A percentile compares a stretch with the other conserved stretches of the same genome.
Conservation (phyloP, 2,888 invertebrate species). For the Epistrophe grossulariae region DNA sequence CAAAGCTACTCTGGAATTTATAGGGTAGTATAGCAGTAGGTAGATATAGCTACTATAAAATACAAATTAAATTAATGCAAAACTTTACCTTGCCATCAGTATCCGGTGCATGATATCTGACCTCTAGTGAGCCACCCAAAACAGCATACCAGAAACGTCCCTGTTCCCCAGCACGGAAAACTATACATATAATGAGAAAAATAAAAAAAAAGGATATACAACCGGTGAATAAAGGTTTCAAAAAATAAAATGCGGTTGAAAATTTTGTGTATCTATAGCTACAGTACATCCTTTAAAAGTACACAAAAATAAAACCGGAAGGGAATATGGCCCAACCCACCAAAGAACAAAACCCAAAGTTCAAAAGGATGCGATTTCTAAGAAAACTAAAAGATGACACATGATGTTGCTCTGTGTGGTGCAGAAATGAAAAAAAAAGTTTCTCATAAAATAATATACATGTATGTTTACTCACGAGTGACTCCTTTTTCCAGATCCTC, state of each 20-base stretch:
- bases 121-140: conserved; percentile 89
- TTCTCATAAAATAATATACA: conserved; percentile 59
- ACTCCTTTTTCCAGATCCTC: conserved; percentile 91
- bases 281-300: conserved; percentile 41
- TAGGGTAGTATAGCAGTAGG: not conserved
- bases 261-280: not conserved
- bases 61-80: conserved; percentile 45
- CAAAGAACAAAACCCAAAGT: conserved; percentile 21
- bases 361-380: not conserved
- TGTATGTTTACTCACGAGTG: conserved; percentile 90
- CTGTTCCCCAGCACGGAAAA: conserved; percentile 91
- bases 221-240: too few relatives aligned
- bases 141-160: conserved; percentile 93
- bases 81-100: conserved; percentile 86
- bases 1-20: not conserved
- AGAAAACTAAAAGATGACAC: conserved; percentile 8
- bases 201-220: not conserved
- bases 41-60: conserved; percentile 3
- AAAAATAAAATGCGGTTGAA: conserved; percentile 27
- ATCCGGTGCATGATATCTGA: conserved; percentile 86
- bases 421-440: conserved; percentile 10
- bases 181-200: conserved; percentile 83
- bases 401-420: conserved; percentile 35
- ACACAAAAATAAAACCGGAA: conserved; percentile 65
- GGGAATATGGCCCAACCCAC: conserved; percentile 58